Conservation (phyloP, 23 tunicate genomes). For the Clavelina lepadiformis region DNA sequence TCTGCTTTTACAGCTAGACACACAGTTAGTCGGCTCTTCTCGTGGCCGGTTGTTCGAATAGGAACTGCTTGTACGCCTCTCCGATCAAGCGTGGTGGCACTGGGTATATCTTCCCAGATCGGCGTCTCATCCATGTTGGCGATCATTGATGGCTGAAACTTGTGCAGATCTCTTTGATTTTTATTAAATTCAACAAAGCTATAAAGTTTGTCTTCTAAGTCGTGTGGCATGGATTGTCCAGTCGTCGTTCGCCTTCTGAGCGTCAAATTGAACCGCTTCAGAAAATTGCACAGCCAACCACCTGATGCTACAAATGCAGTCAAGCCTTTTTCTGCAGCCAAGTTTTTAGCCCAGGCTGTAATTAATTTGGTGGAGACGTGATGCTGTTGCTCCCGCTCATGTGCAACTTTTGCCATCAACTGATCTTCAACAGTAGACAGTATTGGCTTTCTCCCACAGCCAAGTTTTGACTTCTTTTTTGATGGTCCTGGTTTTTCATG, state of each 20-base stretch:
- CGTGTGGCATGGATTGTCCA: slow-evolving; percentile 8
- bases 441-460: slow-evolving; percentile 24
- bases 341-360: slow-evolving; percentile 28
- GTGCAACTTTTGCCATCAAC: slow-evolving; percentile 34
- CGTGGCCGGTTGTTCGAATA: background rate
- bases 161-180: slow-evolving; percentile 9
- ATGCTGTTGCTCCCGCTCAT: slow-evolving; percentile 33
- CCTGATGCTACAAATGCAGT: slow-evolving; percentile 19
- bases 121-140: slow-evolving; percentile 26
- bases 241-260: slow-evolving; percentile 29
- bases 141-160: slow-evolving; percentile 2
- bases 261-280: slow-evolving; percentile 3
- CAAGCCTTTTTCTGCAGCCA: slow-evolving; percentile 28
- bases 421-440: slow-evolving; percentile 21
- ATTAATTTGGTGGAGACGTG: slow-evolving; percentile 45
- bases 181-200: slow-evolving; percentile 5
- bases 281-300: slow-evolving; percentile 19
- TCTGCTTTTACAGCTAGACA: slow-evolving; percentile 13
- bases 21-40: slow-evolving; percentile 10
- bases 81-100: slow-evolving; percentile 11
- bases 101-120: slow-evolving; percentile 23
- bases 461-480: slow-evolving; percentile 37
- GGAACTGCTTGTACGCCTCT: slow-evolving; percentile 12
- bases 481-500: slow-evolving; percentile 27
- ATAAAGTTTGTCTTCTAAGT: background rate